phyloP scores from a whole-genome alignment of 2,113 vertebrate species.

The Sceloporus undulatus region DNA sequence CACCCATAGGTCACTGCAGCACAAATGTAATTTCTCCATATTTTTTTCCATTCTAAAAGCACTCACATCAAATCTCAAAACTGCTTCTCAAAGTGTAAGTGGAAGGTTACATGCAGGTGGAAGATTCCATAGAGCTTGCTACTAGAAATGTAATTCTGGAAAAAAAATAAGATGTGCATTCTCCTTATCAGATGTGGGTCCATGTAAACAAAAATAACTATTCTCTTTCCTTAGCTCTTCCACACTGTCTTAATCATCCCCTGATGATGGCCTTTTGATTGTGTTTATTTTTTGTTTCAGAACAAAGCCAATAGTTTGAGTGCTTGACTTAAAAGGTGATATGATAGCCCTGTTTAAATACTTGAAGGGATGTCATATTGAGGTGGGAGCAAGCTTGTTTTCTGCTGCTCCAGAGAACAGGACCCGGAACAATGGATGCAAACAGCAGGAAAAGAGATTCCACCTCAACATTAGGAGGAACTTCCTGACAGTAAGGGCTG shows the following conservation, averaged over 20 bases:
- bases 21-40: background rate
- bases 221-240: background rate
- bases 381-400: no score
- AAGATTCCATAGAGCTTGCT: background rate
- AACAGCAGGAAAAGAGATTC: no score
- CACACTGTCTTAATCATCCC: background rate
- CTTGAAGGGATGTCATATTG: no score
- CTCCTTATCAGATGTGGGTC: background rate
- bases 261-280: background rate
- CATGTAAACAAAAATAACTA: background rate
- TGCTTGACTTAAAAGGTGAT: no score
- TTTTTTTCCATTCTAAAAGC: background rate
- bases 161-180: background rate
- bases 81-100: background rate
- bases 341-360: no score
- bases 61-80: background rate
- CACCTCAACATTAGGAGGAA: no score
- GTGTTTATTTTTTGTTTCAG: no score
- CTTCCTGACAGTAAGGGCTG: no score
- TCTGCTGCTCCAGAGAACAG: no score
- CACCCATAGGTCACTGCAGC: background rate
- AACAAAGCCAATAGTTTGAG: no score
- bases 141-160: background rate
- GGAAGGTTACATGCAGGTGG: background rate
- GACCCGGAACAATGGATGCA: no score